phyloP scores from a whole-genome alignment of 2,888 invertebrate species.

The Lordiphosa andalusiaca region DNA sequence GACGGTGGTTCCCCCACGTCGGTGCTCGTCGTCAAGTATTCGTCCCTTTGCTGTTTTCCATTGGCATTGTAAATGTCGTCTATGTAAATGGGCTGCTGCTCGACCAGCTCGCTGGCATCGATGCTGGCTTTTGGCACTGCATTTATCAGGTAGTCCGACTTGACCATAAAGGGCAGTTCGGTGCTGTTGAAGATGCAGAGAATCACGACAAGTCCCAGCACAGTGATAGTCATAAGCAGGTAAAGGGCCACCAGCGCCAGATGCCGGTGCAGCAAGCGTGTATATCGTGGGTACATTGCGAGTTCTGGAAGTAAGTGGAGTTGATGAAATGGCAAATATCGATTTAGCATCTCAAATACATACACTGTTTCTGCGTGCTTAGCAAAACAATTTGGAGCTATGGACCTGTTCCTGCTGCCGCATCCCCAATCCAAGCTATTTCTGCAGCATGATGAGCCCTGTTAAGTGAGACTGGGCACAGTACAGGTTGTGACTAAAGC shows the following conservation, averaged over 20 bases:
- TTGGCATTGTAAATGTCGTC: slow-evolving; percentile 54
- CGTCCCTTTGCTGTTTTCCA: neutral
- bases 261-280: slow-evolving; percentile 36
- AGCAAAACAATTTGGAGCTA: too few species aligned
- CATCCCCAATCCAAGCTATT: too few species aligned
- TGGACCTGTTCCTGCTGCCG: too few species aligned
- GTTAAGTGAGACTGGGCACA: too few species aligned
- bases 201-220: slow-evolving; percentile 46
- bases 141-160: neutral
- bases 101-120: neutral
- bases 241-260: slow-evolving; percentile 48
- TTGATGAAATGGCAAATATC: too few species aligned
- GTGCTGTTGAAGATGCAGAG: slow-evolving; percentile 45
- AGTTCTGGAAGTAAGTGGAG: neutral
- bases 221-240: slow-evolving; percentile 46
- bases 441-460: too few species aligned
- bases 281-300: slow-evolving; percentile 5
- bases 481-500: too few species aligned
- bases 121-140: slow-evolving; percentile 5
- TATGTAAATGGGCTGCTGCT: slow-evolving; percentile 48
- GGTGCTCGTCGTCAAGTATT: neutral
- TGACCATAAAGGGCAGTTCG: slow-evolving; percentile 12
- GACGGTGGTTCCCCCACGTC: neutral
- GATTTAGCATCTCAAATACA: too few species aligned
- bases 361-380: too few species aligned